Evolutionary conservation across 2,888 invertebrate species (phyloP).

Genomic region (Theodoxus fluviatilis): DNA sequence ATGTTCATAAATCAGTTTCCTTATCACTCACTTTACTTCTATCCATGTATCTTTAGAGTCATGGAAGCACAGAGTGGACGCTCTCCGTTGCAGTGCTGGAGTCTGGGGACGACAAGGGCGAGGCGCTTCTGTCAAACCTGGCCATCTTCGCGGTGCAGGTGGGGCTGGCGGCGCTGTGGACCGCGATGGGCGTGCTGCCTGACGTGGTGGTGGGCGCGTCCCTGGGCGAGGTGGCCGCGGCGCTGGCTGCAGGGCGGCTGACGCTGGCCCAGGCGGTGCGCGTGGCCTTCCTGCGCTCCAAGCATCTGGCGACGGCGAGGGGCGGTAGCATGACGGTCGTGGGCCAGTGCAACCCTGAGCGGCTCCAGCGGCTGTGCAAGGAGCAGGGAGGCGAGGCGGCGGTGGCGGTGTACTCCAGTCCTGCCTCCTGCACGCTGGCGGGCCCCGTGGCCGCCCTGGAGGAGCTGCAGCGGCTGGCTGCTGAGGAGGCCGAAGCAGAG

Average conservation of each 20-base stretch:
- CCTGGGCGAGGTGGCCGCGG: constrained; percentile 42
- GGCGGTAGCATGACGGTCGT: constrained; percentile 38
- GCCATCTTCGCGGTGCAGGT: constrained; percentile 40
- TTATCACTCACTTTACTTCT: no score
- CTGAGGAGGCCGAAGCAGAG: no score
- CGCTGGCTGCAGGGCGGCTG: constrained; percentile 33
- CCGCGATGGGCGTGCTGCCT: constrained; percentile 32
- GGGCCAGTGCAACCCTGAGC: constrained; percentile 20
- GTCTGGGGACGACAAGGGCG: constrained; percentile 27
- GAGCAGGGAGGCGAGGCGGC: constrained; percentile 20
- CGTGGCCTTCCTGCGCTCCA: constrained; percentile 36
- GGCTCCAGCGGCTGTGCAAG: constrained; percentile 28
- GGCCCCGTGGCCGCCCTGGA: constrained; percentile 31
- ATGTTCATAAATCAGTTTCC: no score
- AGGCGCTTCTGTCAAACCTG: constrained; percentile 34
- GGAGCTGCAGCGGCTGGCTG: constrained; percentile 22
- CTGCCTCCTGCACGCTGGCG: constrained; percentile 33
- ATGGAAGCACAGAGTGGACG: constrained; percentile 2
- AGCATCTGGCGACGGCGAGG: constrained; percentile 21
- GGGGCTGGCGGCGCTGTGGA: constrained; percentile 33
- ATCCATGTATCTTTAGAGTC: no score
- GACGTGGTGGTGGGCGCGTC: constrained; percentile 39
- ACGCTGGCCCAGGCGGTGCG: constrained; percentile 33
- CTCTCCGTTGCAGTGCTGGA: constrained; percentile 27
- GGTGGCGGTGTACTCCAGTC: constrained; percentile 36